Base-by-base conservation (phyloP, 2,888 invertebrate genomes). In the Nephrotoma guestfalica region DNA sequence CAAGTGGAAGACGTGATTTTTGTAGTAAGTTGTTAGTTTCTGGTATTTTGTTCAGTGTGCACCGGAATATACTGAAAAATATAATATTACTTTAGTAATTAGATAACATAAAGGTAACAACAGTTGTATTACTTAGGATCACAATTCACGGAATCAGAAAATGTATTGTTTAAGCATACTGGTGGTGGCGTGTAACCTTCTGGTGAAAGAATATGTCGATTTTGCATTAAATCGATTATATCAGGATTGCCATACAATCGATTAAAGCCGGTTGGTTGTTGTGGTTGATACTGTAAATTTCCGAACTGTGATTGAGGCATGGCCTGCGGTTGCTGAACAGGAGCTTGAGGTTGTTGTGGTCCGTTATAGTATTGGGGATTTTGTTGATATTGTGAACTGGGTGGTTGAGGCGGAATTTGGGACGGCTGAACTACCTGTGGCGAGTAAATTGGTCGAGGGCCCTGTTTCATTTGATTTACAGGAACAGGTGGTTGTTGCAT, bases 21-120 rank as follows among this genome's bases (percentile, higher is more conserved):
- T 98, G 97, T 88, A 99, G 93, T 87, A 99, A 92, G 71, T 95
- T 94, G 92, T 96, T 97, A 7, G 96, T 96, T 91, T 98, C 98
- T 2, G 99, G 99, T 90, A 99, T 96, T 91, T 97, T 96, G 87
- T 97, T 97, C 89, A 99, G 92, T 5, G 99, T 99, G 92, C 98
- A 98, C 87, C 99, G 94, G 92, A 99, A 98, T 88, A 99, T 95
- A 88, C 97, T 97, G 92, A 92, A 86, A 87, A 87, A 42, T 42
- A 83, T 13, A 87, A 85, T 11, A 85, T 85, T 43, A 11, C 11
- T 9, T 85, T 18, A 41, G 11, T 6, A 45, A 43, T 30, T 6
- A 41, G 18, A 18, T 15, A 57, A 85, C 6, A 47, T 41, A 11
- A 86, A 51, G 85, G 86, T 6, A 42, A 5, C 83, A 86, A 87